Percentiles rank a stretch among this genome's conserved stretches.
Conservation (phyloP, 1,140 invertebrate species). For the Cyclargus thomasi region DNA sequence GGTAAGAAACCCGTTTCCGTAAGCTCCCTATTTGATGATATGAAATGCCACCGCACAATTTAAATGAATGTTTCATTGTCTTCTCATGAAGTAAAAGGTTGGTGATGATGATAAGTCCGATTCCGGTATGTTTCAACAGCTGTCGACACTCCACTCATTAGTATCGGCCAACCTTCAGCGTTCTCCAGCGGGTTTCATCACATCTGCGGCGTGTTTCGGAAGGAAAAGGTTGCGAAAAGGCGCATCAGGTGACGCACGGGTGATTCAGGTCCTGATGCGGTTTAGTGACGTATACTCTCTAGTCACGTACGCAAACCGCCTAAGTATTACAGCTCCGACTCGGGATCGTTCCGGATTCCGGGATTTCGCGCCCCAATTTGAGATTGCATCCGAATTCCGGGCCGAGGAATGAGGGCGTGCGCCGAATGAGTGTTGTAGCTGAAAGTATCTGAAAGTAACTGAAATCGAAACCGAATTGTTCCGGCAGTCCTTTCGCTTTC, state of each 20-base stretch:
- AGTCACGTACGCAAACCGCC: slow-evolving; percentile 49
- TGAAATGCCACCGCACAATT: neutral
- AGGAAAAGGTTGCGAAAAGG: slow-evolving; percentile 50
- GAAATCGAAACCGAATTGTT: slow-evolving; percentile 36
- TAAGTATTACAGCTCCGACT: no score
- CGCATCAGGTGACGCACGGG: slow-evolving; percentile 47
- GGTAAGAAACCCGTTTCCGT: no score
- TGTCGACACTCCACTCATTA: neutral
- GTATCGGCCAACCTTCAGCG: slow-evolving; percentile 14
- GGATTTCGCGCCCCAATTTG: no score
- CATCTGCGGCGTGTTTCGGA: slow-evolving; percentile 42
- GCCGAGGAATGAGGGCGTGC: neutral
- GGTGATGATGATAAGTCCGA: neutral
- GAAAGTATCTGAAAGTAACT: neutral
- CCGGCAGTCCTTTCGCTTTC: slow-evolving; percentile 64
- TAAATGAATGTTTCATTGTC: neutral
- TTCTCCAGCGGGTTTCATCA: slow-evolving; percentile 17
- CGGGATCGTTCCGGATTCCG: no score
- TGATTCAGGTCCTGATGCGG: slow-evolving; percentile 45
- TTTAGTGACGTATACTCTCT: slow-evolving; percentile 30
- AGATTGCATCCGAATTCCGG: no score
- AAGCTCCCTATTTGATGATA: no score
- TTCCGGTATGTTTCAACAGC: neutral
- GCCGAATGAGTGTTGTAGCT: neutral
- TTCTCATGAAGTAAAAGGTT: neutral